phyloP scores from a whole-genome alignment of 2,797 vertebrate genomes.

The Champsocephalus gunnari region DNA sequence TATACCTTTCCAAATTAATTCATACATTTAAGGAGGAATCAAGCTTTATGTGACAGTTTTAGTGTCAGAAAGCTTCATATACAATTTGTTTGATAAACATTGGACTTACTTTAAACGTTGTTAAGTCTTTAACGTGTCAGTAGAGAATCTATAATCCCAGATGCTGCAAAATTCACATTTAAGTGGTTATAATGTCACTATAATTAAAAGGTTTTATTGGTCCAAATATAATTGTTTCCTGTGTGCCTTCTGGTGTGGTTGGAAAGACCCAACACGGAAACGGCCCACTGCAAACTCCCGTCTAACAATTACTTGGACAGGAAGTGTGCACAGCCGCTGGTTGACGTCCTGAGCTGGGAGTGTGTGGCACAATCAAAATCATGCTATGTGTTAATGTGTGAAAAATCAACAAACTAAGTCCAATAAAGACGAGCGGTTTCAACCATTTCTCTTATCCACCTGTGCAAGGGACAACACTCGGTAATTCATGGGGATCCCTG shows the following conservation, averaged over 20 bases:
- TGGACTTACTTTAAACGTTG: neutral
- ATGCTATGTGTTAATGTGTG: neutral
- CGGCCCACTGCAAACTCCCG: slow-evolving; percentile 11
- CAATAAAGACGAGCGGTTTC: slow-evolving; percentile 14
- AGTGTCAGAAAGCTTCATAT: neutral
- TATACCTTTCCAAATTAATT: neutral
- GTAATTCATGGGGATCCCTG: slow-evolving; percentile 64
- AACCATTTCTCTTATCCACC: slow-evolving; percentile 54
- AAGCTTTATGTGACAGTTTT: neutral
- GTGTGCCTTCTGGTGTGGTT: slow-evolving; percentile 42
- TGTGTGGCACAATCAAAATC: slow-evolving; percentile 8
- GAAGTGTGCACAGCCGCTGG: slow-evolving; percentile 13
- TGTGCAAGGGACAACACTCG: slow-evolving; percentile 64
- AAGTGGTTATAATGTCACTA: slow-evolving; percentile 41
- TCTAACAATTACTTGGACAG: slow-evolving; percentile 21
- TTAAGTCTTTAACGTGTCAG: slow-evolving; percentile 13
- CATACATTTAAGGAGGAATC: neutral
- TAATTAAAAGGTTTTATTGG: slow-evolving; percentile 35
- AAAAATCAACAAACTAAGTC: slow-evolving; percentile 26
- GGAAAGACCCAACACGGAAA: slow-evolving; percentile 13
- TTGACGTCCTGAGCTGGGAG: slow-evolving; percentile 3
- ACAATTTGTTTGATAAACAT: slow-evolving; percentile 10
- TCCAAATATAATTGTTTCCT: slow-evolving; percentile 36
- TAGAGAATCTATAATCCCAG: neutral
- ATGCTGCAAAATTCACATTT: slow-evolving; percentile 14